These are phyloP conservation scores for Saturnia japonica DNA, from an alignment of 2,888 invertebrate species.

Conservation along the genomic window DNA sequence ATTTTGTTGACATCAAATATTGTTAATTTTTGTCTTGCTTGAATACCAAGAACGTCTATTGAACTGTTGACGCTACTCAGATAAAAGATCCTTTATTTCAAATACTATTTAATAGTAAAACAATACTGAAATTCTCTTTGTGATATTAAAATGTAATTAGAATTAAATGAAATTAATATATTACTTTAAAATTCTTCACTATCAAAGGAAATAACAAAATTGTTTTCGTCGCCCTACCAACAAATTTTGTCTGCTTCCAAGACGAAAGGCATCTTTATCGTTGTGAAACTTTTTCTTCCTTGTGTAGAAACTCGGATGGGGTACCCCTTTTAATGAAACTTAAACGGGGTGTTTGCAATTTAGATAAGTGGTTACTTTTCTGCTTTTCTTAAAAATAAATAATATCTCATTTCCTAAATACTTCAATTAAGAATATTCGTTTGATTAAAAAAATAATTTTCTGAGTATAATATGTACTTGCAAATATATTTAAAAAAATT, in stretches of 20 bases:
- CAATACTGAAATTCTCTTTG: not conserved
- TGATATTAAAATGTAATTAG: conserved; percentile 25
- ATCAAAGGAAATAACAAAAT: conserved; percentile 63
- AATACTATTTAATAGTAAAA: not conserved
- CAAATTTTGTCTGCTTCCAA: conserved; percentile 63
- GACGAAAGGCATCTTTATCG: conserved; percentile 75
- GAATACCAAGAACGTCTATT: not conserved
- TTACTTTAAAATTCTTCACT: conserved; percentile 44
- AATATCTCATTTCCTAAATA: not conserved
- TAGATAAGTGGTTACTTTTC: conserved; percentile 58
- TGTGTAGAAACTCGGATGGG: conserved; percentile 50
- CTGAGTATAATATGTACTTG: not conserved
- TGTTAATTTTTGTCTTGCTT: not conserved
- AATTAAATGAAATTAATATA: conserved; percentile 55
- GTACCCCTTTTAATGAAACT: conserved; percentile 72
- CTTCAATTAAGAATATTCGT: not conserved
- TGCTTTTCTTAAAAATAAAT: conserved; percentile 61
- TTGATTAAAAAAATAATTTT: not conserved
- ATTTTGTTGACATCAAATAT: not conserved
- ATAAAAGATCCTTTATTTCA: not conserved
- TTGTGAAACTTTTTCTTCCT: conserved; percentile 69
- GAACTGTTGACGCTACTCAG: not conserved
- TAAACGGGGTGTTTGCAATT: conserved; percentile 67
- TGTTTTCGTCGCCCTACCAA: conserved; percentile 58
- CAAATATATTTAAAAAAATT: not conserved